Conservation (phyloP, 2,113 vertebrate species). For the Pitta sordida region DNA sequence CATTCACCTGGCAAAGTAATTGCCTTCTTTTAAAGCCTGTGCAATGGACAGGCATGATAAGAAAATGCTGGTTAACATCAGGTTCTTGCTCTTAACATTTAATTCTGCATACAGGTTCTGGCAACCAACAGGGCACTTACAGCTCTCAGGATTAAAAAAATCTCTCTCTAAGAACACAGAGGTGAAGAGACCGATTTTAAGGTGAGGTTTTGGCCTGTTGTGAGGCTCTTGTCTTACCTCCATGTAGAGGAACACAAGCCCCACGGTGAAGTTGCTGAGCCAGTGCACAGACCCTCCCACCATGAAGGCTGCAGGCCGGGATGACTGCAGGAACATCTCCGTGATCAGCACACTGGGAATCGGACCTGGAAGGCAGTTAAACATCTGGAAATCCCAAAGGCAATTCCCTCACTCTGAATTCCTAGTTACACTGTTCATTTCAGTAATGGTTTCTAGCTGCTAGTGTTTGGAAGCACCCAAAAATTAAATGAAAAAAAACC, state of each 20-base stretch:
- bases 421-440: background rate
- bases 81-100: background rate
- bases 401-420: background rate
- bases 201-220: background rate
- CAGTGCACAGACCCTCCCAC: slow-evolving; percentile 91
- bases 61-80: background rate
- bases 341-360: slow-evolving; percentile 87
- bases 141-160: background rate
- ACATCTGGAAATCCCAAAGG: background rate
- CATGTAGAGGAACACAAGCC: slow-evolving; percentile 89
- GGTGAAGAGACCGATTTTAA: background rate
- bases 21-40: background rate
- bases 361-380: slow-evolving; percentile 72
- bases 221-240: slow-evolving; percentile 73
- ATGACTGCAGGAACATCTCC: slow-evolving; percentile 93
- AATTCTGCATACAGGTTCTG: background rate
- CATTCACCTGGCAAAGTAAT: background rate
- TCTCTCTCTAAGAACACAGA: background rate
- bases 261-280: slow-evolving; percentile 90
- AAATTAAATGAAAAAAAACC: background rate
- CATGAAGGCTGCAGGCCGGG: slow-evolving; percentile 90
- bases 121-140: fast-evolving
- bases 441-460: background rate
- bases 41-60: background rate
- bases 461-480: background rate